These are phyloP conservation scores for Pseudopleuronectes americanus DNA, from an alignment of 2,797 vertebrate species.

Conservation along the genomic window DNA sequence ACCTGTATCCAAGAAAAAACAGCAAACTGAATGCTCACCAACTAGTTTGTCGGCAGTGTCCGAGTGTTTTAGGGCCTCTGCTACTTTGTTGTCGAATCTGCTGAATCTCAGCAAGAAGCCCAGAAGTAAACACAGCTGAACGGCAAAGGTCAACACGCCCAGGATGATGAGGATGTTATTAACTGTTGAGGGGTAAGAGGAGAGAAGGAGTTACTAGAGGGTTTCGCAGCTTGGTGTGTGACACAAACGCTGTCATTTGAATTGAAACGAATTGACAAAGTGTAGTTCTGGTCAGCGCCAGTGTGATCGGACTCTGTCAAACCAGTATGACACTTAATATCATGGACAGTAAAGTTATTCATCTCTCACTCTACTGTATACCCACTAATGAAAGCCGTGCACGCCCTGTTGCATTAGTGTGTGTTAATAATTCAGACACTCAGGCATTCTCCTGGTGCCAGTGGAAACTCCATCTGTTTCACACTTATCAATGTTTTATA, in stretches of 20 bases:
- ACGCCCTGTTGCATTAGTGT: slow-evolving; percentile 15
- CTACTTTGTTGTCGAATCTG: slow-evolving; percentile 56
- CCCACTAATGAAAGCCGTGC: not conserved
- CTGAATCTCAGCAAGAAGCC: slow-evolving; percentile 70
- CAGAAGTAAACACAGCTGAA: slow-evolving; percentile 75
- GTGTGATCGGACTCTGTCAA: not conserved
- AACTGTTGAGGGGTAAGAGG: slow-evolving; percentile 46
- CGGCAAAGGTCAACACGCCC: slow-evolving; percentile 72
- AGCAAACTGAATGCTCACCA: slow-evolving; percentile 46
- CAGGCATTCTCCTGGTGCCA: slow-evolving; percentile 11
- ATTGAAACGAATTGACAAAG: not conserved
- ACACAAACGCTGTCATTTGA: not conserved
- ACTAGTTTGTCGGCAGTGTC: slow-evolving; percentile 17
- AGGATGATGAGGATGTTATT: slow-evolving; percentile 57
- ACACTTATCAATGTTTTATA: slow-evolving; percentile 47
- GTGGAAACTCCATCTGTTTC: slow-evolving; percentile 30
- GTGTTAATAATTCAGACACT: slow-evolving; percentile 50
- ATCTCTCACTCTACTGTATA: not conserved
- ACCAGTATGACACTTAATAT: not conserved
- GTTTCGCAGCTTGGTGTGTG: not conserved
- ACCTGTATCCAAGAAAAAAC: not conserved
- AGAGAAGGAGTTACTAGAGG: not conserved
- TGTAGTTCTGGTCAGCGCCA: too few relatives aligned
- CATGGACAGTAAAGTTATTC: not conserved
- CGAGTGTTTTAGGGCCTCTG: slow-evolving; percentile 40